Evolutionary conservation across 2,113 vertebrate genomes (phyloP), one percentile per base, ranked within the genome.

Genomic region (Gopherus evgoodei): DNA sequence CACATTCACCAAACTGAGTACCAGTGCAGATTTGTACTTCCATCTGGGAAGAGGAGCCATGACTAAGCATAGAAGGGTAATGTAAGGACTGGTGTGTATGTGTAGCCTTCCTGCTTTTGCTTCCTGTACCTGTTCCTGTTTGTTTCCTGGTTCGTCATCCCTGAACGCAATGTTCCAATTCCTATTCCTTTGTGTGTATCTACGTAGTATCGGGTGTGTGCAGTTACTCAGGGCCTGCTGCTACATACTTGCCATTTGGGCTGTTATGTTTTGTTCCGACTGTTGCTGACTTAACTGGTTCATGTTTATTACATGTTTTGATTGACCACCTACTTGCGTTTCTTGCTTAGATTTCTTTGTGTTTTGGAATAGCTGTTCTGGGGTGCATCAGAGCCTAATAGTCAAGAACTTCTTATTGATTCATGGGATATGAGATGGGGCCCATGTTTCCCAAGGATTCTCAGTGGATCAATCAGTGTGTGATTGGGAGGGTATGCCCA

Each of bases 371-470:
- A 11, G 65, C 65, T 69, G 6, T 72, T 72, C 19, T 72, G 65
- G 19, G 35, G n/a, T 72, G 19, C 65, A 38, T 72, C 65, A 38
- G 65, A 22, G 9, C 16, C 17, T 19, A 69, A 69, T 4, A 84
- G n/a, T 4, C 50, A 75, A 75, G 78, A 89, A 22, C 44, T 86
- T 93, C 2, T 56, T 21, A 59, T 62, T 76, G 49, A 5, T 3
- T 1, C 0, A 0, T 2, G 0, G 1, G 3, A 2, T 59, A 4
- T 38, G 38, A 91, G 16, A 2, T 81, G 72, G 8, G 6, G 12
- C 4, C 69, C 0, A 0, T 42, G 21, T 3, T 31, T 53, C 29
- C 56, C 0, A 0, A 76, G 52, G 5, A 92, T 9, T 31, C 12
- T 9, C 59, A 50, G 49, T 50, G 49, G 49, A 50, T 50, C 49